Conservation (phyloP, 2,113 vertebrate species). For the Microtus richardsoni region DNA sequence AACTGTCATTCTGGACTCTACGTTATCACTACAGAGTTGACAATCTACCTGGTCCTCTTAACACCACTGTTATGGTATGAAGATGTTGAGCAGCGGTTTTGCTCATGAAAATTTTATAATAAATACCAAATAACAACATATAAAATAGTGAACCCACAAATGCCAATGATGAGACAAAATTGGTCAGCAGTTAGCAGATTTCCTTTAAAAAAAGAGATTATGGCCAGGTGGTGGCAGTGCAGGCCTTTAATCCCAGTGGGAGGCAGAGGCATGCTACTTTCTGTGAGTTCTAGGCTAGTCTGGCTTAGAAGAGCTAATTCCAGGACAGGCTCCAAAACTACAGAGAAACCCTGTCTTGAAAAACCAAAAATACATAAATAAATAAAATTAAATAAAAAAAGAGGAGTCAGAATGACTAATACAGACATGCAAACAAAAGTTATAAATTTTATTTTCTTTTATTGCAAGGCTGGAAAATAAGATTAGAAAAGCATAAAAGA, state of each 20-base stretch:
- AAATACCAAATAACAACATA: constrained; percentile 14
- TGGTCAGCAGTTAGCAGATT: not conserved
- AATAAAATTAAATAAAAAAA: constrained; percentile 3
- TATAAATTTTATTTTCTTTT: constrained; percentile 45
- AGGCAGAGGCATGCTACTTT: too few species aligned
- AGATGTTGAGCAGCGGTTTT: not conserved
- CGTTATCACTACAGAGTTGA: not conserved
- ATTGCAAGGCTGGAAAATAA: not conserved
- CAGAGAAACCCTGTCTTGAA: too few species aligned
- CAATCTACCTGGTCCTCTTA: not conserved
- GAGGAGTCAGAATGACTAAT: not conserved
- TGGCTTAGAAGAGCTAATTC: too few species aligned
- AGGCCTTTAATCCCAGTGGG: too few species aligned
- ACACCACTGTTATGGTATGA: not conserved
- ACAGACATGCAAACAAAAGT: not conserved
- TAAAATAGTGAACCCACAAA: not conserved
- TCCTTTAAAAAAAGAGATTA: not conserved
- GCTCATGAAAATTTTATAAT: constrained; percentile 17
- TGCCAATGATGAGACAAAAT: constrained; percentile 17
- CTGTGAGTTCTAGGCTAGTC: too few species aligned
- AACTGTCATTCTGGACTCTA: not conserved
- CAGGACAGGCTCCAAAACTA: too few species aligned
- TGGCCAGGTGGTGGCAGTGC: too few species aligned
- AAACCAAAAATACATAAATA: too few species aligned
- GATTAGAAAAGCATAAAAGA: constrained; percentile 25